A percentile compares a stretch with the other conserved stretches of the same genome.
Conservation (phyloP, 2,113 vertebrate genomes). For the Macroglossus sobrinus region DNA sequence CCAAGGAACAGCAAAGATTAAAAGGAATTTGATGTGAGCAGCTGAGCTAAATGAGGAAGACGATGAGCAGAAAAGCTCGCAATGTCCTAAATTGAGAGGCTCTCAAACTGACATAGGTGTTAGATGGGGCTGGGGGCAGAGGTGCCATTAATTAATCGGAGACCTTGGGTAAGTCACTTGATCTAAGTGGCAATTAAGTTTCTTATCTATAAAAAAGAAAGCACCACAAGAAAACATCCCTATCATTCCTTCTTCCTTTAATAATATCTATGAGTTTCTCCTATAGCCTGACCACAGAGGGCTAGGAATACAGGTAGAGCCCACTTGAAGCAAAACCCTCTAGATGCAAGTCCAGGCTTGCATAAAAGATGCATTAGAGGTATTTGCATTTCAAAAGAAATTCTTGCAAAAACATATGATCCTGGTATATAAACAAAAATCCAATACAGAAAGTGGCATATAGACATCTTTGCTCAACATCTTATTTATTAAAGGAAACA, state of each 20-base stretch:
- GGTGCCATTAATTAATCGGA: neutral
- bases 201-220: neutral
- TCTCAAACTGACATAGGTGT: neutral
- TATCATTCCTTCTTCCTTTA: neutral
- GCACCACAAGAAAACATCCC: neutral
- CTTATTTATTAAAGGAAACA: neutral
- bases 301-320: neutral
- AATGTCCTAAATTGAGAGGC: constrained; percentile 25
- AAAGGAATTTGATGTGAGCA: constrained; percentile 53
- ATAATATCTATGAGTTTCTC: neutral
- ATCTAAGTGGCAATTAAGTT: neutral
- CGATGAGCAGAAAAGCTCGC: neutral
- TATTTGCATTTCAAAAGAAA: neutral
- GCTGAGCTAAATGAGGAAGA: constrained; percentile 50
- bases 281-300: neutral
- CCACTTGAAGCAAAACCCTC: neutral
- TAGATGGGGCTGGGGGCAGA: neutral
- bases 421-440: neutral
- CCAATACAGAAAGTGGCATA: neutral
- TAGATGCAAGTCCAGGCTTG: neutral
- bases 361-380: neutral
- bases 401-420: neutral
- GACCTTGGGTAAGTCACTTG: neutral
- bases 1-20: constrained; percentile 40
- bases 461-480: neutral